These are phyloP conservation scores for Apodemus speciosus DNA, from an alignment of 2,113 vertebrate species.

Conservation along the genomic window DNA sequence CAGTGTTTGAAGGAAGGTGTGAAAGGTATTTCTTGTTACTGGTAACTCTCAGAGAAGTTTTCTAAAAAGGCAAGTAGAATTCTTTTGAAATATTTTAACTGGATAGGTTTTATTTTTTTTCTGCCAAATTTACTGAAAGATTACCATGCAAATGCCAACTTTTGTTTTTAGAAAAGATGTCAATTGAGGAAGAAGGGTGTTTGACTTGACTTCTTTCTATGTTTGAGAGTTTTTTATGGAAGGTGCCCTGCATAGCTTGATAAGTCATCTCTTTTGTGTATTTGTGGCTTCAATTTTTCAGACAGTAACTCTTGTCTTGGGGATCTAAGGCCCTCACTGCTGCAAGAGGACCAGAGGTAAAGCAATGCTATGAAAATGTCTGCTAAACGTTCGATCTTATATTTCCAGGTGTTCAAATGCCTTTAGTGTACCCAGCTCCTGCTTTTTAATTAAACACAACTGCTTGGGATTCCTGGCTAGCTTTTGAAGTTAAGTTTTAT, in stretches of 20 bases:
- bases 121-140: conserved; percentile 57
- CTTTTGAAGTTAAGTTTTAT: neutral
- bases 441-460: neutral
- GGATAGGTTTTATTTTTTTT: neutral
- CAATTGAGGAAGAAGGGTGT: neutral
- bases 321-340: neutral
- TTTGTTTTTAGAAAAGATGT: conserved; percentile 49
- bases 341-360: neutral
- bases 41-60: conserved; percentile 46
- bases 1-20: conserved; percentile 67
- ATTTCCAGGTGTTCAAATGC: neutral
- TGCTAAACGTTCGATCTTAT: neutral
- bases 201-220: neutral
- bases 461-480: neutral
- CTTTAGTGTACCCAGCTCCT: neutral
- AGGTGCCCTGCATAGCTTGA: neutral
- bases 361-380: too few relatives aligned
- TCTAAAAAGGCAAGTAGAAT: conserved; percentile 21
- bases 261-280: neutral
- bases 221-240: neutral
- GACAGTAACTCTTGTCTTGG: neutral
- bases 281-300: neutral
- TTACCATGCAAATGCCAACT: conserved; percentile 27
- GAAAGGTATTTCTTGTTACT: conserved; percentile 63
- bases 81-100: conserved; percentile 57